Percentiles rank a stretch among this genome's conserved stretches.
These are phyloP conservation scores for Electrophaes corylata DNA, from an alignment of 2,888 invertebrate species.

Conservation along the genomic window DNA sequence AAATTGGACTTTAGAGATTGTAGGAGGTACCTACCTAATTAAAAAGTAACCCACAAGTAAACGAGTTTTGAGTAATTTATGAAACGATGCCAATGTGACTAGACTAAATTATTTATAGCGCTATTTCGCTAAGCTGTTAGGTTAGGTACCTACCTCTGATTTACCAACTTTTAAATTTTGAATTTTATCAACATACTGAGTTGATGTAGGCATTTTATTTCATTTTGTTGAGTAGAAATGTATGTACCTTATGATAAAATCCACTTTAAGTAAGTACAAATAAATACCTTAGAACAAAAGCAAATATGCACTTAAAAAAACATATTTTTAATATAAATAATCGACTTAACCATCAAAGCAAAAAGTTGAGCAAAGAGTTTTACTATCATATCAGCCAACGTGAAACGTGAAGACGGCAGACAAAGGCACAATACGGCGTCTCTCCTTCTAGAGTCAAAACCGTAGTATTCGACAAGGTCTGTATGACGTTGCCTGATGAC, in stretches of 20 bases:
- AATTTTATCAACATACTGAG: neutral
- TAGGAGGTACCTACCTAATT: neutral
- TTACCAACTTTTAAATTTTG: neutral
- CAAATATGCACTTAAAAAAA: no score
- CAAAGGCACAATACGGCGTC: neutral
- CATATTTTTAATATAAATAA: neutral
- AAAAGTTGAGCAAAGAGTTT: neutral
- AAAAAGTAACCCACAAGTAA: neutral
- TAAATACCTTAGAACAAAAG: no score
- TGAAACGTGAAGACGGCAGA: neutral
- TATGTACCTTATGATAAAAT: no score
- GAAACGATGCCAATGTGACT: constrained; percentile 26
- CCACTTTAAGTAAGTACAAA: no score
- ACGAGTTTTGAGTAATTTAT: constrained; percentile 7
- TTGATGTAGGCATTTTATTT: no score
- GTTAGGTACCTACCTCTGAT: neutral
- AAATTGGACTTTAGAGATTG: no score
- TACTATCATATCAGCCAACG: neutral
- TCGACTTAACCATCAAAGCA: neutral
- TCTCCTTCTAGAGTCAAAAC: neutral
- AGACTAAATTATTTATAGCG: constrained; percentile 9
- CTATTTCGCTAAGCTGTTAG: neutral
- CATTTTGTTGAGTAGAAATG: no score
- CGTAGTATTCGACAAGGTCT: neutral
- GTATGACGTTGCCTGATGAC: neutral